These are phyloP conservation scores for Centruroides sculpturatus DNA, from an alignment of 1,140 invertebrate species.

Conservation along the genomic window DNA sequence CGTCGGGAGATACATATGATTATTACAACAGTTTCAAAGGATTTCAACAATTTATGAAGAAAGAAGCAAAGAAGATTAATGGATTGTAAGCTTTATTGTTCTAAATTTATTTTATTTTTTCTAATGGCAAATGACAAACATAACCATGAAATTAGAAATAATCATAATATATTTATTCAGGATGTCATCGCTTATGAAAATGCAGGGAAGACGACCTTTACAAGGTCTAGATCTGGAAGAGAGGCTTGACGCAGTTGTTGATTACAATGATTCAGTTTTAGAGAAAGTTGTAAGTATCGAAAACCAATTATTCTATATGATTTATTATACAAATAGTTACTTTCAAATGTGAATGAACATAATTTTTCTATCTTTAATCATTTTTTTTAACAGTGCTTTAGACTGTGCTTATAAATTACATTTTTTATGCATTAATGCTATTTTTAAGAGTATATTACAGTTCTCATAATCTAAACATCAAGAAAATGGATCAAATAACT, in stretches of 20 bases:
- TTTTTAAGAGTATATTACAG: too few relatives aligned
- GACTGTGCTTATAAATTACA: too few relatives aligned
- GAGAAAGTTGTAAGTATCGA: slow-evolving; percentile 49
- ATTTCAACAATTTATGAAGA: slow-evolving; percentile 44
- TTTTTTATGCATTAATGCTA: too few relatives aligned
- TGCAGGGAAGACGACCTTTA: slow-evolving; percentile 38
- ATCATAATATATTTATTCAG: slow-evolving; percentile 22
- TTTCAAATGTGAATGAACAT: neutral
- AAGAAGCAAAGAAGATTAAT: slow-evolving; percentile 39
- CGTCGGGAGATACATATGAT: slow-evolving; percentile 44
- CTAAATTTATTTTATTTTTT: slow-evolving; percentile 1
- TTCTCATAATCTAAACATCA: too few relatives aligned
- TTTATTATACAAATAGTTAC: neutral
- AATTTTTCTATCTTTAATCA: neutral
- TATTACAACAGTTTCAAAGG: slow-evolving; percentile 52
- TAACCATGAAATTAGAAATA: neutral
- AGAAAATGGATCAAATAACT: too few relatives aligned
- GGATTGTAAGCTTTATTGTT: slow-evolving; percentile 31
- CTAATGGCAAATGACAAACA: neutral
- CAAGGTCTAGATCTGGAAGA: slow-evolving; percentile 42
- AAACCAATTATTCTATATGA: neutral
- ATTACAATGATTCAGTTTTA: slow-evolving; percentile 64
- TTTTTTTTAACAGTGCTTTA: too few relatives aligned
- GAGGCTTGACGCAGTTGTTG: slow-evolving; percentile 53
- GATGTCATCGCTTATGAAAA: slow-evolving; percentile 37